Percentiles rank a stretch among this genome's conserved stretches.
Conservation (phyloP, 1,140 invertebrate genomes). For the Pogonomyrmex californicus region DNA sequence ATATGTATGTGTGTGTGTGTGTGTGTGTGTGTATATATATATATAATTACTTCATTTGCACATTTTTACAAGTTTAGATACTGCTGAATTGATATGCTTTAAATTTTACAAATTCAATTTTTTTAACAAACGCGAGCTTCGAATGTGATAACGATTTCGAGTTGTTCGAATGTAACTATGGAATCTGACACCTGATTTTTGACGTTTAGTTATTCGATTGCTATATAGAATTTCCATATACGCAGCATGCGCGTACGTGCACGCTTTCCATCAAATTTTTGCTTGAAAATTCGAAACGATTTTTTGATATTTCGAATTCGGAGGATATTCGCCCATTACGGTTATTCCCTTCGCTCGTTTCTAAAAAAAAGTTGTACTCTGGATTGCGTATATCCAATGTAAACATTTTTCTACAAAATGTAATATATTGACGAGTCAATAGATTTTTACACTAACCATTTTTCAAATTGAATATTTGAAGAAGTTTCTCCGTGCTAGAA, state of each 20-base stretch:
- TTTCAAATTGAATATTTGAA: constrained; percentile 23
- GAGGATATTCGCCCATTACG: constrained; percentile 24
- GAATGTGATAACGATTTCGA: constrained; percentile 17
- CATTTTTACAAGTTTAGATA: not conserved
- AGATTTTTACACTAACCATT: constrained; percentile 19
- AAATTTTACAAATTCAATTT: not conserved
- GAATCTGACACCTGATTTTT: constrained; percentile 43
- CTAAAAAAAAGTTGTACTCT: not conserved
- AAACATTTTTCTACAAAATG: constrained; percentile 30
- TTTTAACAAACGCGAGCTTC: constrained; percentile 24
- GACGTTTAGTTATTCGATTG: constrained; percentile 16
- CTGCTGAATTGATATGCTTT: not conserved
- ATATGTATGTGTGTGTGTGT: no score
- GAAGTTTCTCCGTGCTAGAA: constrained; percentile 11
- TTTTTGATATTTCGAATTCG: constrained; percentile 50
- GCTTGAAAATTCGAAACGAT: constrained; percentile 40
- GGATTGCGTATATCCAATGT: not conserved
- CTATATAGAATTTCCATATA: constrained; percentile 8
- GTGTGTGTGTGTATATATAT: no score
- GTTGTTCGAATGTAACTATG: not conserved
- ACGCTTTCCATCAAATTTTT: constrained; percentile 19
- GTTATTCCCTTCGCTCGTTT: not conserved
- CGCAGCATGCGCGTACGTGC: not conserved
- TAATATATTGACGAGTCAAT: not conserved
- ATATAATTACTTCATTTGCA: not conserved